Base-by-base conservation (phyloP, 1,140 invertebrate genomes). In the Hetaerina americana region DNA sequence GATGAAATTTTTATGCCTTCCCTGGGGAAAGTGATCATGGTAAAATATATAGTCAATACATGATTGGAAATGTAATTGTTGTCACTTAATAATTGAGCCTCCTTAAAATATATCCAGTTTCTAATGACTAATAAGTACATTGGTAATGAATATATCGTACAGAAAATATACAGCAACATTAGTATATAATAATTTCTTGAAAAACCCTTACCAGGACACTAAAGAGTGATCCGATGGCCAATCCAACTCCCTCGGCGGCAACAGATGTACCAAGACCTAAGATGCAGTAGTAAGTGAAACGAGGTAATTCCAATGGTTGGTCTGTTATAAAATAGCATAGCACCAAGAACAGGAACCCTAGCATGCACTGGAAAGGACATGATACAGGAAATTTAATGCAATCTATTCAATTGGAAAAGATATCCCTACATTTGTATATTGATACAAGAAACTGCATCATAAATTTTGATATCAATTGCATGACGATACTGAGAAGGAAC, bases 191-290 rank as follows among this genome's bases (percentile, higher is more conserved):
- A 27, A 27, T 69, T 69, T 15, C 49, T 12, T 10, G 10, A 10
- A 10, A 57, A 57, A 10, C 49, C 10, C 18, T 2, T 84, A 92
- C 91, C 72, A 90, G 86, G 71, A 90, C 84, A 77, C 84, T 91
- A 0, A 92, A 81, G 12, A 84, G 84, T 15, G 89, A 89, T 0
- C 87, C 88, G 73, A 93, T 87, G 0, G 90, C 80, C 0, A 91
- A 79, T 2, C 87, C 92, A 78, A 92, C 85, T 72, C 89, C 90
- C 78, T 93, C 91, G 0, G 90, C 89, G 49, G 90, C 90, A 0
- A 92, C 80, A 5, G 87, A 85, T 0, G 89, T 87, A 25, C 92
- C 71, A 27, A 91, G 81, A 66, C 90, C 88, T 26, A 88, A 85
- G 0, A 82, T 77, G 57, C 87, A 87, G 75, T 93, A 90, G 84